A percentile compares a stretch with the other conserved stretches of the same genome.
phyloP scores from a whole-genome alignment of 2,113 vertebrate species.

The Prunella himalayana region DNA sequence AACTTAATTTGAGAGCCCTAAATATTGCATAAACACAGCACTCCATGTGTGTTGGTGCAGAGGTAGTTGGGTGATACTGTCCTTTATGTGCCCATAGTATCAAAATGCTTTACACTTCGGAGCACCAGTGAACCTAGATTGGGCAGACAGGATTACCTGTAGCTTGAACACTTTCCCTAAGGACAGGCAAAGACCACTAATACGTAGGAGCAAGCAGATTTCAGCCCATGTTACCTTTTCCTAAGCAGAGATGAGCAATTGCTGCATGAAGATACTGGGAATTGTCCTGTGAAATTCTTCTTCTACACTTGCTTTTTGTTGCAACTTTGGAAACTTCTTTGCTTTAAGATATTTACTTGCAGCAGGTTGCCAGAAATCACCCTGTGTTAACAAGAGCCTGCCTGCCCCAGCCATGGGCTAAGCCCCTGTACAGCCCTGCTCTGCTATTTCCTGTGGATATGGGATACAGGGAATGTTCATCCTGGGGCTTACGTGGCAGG shows the following conservation, averaged over 20 bases:
- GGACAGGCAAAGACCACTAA: not conserved
- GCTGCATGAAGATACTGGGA: not conserved
- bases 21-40: not conserved
- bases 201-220: not conserved
- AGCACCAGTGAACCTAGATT: not conserved
- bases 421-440: not conserved
- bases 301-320: not conserved
- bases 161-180: not conserved
- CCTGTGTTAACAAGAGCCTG: not conserved
- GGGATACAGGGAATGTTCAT: not conserved
- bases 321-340: not conserved
- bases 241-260: not conserved
- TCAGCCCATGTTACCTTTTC: not conserved
- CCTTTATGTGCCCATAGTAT: not conserved
- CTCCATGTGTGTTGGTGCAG: accelerated
- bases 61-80: not conserved
- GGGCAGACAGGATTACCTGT: not conserved
- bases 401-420: not conserved
- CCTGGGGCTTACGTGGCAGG: not conserved
- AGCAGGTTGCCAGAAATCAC: not conserved
- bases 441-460: not conserved
- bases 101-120: not conserved
- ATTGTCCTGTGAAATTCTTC: not conserved
- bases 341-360: not conserved
- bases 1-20: not conserved